Conservation (phyloP, 2,113 vertebrate species). For the Corvus hawaiiensis region DNA sequence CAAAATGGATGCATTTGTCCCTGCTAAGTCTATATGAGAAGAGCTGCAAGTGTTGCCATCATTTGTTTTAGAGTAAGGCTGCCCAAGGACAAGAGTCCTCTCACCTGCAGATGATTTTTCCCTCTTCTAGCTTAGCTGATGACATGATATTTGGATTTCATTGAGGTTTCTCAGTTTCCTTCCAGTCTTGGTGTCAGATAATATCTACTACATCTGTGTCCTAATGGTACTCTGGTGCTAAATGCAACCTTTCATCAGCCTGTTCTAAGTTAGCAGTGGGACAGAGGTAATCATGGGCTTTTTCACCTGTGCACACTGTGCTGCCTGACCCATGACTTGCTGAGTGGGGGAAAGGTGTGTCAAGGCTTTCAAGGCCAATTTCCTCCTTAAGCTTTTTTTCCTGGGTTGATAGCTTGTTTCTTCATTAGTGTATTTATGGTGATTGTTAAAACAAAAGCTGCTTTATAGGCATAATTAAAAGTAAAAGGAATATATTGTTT, state of each 20-base stretch:
- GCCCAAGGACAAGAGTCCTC: background rate
- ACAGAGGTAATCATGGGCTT: background rate
- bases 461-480: background rate
- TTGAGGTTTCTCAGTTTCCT: background rate
- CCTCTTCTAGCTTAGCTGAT: background rate
- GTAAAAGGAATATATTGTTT: background rate
- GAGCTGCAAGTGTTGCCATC: background rate
- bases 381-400: background rate
- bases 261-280: background rate
- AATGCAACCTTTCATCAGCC: background rate
- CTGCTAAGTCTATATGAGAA: accelerated
- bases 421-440: background rate
- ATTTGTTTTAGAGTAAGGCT: background rate
- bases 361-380: background rate
- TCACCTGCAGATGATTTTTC: background rate
- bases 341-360: background rate
- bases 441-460: background rate
- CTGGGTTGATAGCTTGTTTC: background rate
- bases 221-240: background rate
- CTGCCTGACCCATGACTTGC: background rate
- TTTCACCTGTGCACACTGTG: background rate
- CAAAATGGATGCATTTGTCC: background rate
- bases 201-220: background rate
- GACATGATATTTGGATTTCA: background rate
- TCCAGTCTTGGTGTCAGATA: background rate